Base-by-base conservation (phyloP, 2,797 vertebrate genomes). In the Malurus leucopterus region DNA sequence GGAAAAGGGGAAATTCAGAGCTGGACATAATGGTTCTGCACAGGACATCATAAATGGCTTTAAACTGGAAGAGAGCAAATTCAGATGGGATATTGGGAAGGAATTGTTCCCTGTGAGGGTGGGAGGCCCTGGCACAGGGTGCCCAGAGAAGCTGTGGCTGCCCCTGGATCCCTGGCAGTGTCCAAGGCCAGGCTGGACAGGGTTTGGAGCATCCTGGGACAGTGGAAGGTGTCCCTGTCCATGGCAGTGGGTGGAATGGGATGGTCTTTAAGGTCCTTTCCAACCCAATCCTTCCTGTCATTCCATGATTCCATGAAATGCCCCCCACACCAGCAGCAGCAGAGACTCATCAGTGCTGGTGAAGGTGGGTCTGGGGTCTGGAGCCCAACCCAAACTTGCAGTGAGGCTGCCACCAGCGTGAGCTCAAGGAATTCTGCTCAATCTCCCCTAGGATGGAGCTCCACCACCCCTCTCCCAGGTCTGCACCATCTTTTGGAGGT, bases 171-270 rank as follows among this genome's bases (percentile, higher is more conserved):
- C 36, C 26, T 79, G 61, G 26, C 0, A 36, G 13, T 41, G 53
- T 0, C 11, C 53, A 14, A 53, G 54, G 30, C 46, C 24, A 30
- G 53, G 18, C 0, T 59, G 59, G 32, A 51, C 0, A 0, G 51
- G 13, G 44, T 14, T 51, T 15, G 68, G 34, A 49, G 27, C 26
- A 43, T 0, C 34, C 68, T 73, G 61, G 47, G 26, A 1, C 0
- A 4, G 18, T 23, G 61, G 40, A 3, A 79, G 18, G 47, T 50
- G 10, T 38, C 46, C 46, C 11, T 49, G 63, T 26, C 46, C 46
- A 46, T 46, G 22, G 22, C 43, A 44, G 43, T 20, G 43, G 10
- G 20, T 44, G 18, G 43, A 44, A 21, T 44, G 58, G 41, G 50
- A 26, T 34, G 59, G 26, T 36, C 12, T 82, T 26, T 12, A 22